These are phyloP conservation scores for Threskiornis aethiopicus DNA, from an alignment of 2,797 vertebrate species.

Conservation along the genomic window DNA sequence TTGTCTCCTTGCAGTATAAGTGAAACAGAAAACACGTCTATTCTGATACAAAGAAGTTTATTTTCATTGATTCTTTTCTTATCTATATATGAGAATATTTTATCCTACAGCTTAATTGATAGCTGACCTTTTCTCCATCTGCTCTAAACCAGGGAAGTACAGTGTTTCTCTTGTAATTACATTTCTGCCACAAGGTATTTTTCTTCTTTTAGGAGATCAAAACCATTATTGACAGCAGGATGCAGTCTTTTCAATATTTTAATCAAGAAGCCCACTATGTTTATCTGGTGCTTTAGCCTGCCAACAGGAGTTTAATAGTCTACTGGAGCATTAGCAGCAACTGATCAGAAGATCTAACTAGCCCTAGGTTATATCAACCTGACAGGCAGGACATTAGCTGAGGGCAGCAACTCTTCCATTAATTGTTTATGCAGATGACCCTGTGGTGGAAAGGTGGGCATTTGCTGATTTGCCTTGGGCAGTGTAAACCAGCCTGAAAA, in stretches of 20 bases:
- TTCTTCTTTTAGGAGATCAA: constrained; percentile 59
- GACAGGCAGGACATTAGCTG: constrained; percentile 10
- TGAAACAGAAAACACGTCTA: not conserved
- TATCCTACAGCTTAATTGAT: constrained; percentile 50
- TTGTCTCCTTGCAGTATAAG: not conserved
- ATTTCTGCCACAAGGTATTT: constrained; percentile 62
- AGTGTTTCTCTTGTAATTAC: constrained; percentile 60
- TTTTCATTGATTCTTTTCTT: constrained; percentile 38
- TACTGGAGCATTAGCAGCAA: constrained; percentile 21
- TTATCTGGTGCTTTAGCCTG: constrained; percentile 22
- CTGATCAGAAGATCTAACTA: constrained; percentile 15
- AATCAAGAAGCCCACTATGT: constrained; percentile 51
- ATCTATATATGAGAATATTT: constrained; percentile 37
- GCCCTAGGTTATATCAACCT: constrained; percentile 25
- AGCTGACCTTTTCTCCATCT: constrained; percentile 63
- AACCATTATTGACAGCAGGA: constrained; percentile 63
- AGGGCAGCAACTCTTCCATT: constrained; percentile 39
- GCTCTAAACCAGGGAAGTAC: constrained; percentile 21
- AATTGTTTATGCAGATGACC: constrained; percentile 47
- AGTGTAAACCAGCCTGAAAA: not conserved
- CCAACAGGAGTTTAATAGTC: constrained; percentile 42
- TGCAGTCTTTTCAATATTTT: constrained; percentile 57
- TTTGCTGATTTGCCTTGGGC: constrained; percentile 36
- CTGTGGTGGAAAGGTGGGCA: constrained; percentile 7
- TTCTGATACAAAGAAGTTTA: not conserved